Conservation (phyloP, 2,113 vertebrate genomes). For the Rhombomys opimus region DNA sequence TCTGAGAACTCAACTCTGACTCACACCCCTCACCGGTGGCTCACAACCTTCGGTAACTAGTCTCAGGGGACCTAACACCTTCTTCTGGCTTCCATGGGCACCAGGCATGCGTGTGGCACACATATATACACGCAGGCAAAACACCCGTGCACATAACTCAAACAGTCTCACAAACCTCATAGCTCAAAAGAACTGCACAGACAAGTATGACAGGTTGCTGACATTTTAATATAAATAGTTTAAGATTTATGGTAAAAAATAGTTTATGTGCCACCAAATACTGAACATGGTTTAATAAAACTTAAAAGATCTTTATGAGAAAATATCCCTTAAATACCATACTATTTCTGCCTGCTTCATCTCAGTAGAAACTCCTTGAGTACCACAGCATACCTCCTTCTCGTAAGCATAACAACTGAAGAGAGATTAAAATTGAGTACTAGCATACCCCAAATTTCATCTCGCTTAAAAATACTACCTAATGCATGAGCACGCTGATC, state of each 20-base stretch:
- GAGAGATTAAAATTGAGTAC: slow-evolving; percentile 14
- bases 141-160: neutral
- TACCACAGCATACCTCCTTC: neutral
- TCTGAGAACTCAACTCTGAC: neutral
- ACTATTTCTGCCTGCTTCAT: slow-evolving; percentile 21
- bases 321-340: slow-evolving; percentile 53
- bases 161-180: neutral
- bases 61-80: neutral
- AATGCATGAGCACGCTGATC: slow-evolving; percentile 25
- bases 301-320: slow-evolving; percentile 56
- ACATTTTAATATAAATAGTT: slow-evolving; percentile 65
- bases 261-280: slow-evolving; percentile 55
- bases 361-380: neutral
- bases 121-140: neutral
- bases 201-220: slow-evolving; percentile 25
- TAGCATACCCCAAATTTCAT: slow-evolving; percentile 34
- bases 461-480: slow-evolving; percentile 48
- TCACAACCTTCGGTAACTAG: neutral
- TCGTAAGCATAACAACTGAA: neutral
- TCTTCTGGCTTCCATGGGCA: neutral
- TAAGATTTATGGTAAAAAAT: slow-evolving; percentile 64
- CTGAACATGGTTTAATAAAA: slow-evolving; percentile 60
- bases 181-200: slow-evolving; percentile 43
- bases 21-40: neutral
- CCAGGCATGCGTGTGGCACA: neutral